These are phyloP conservation scores for Furcifer pardalis DNA, from an alignment of 2,797 vertebrate genomes.

Conservation along the genomic window DNA sequence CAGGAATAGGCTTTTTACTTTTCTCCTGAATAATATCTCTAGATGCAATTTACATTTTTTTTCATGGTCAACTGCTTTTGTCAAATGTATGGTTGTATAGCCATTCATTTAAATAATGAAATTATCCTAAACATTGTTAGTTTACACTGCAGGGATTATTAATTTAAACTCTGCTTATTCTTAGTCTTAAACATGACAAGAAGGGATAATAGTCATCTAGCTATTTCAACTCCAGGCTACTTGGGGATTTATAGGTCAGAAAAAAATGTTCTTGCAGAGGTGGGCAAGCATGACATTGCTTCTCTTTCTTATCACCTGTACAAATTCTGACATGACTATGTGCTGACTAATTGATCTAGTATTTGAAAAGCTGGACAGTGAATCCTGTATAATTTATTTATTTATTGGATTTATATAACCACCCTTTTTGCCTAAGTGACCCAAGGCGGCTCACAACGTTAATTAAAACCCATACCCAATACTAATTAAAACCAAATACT, in stretches of 20 bases:
- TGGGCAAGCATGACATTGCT: no score
- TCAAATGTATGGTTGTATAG: not conserved
- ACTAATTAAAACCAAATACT: no score
- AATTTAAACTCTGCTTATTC: not conserved
- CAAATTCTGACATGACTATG: not conserved
- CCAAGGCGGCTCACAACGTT: no score
- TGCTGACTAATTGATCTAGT: not conserved
- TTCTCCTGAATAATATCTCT: no score
- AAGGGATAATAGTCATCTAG: not conserved
- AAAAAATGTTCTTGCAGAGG: not conserved
- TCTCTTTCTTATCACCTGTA: not conserved
- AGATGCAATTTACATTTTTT: no score
- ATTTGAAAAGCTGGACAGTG: not conserved
- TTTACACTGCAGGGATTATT: not conserved
- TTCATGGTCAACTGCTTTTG: not conserved
- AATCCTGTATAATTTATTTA: no score
- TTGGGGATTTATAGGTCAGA: not conserved
- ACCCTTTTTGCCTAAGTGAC: no score
- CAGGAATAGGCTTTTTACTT: no score
- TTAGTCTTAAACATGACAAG: not conserved
- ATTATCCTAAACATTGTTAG: not conserved
- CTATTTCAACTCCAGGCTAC: not conserved
- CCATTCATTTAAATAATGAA: not conserved
- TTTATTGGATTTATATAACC: no score
- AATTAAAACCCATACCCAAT: no score